These are phyloP conservation scores for Heliconius hortense DNA, from an alignment of 2,888 invertebrate genomes.

Conservation along the genomic window DNA sequence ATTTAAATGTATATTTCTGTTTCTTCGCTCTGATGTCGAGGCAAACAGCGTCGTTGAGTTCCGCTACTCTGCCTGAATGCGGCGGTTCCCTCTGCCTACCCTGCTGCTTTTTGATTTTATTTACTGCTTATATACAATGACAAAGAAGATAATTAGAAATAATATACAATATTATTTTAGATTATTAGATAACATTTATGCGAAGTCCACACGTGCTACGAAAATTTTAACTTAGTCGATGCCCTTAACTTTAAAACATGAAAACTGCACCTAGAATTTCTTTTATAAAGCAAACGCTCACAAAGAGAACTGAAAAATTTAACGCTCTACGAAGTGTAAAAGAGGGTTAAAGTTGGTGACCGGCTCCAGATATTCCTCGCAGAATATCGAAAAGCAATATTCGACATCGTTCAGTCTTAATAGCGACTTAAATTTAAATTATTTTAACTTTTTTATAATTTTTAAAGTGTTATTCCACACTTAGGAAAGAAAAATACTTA, in stretches of 20 bases:
- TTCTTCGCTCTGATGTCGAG: too few relatives aligned
- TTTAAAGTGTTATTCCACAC: too few relatives aligned
- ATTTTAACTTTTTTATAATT: not conserved
- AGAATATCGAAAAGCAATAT: constrained; percentile 15
- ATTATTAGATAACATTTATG: not conserved
- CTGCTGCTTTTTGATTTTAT: too few relatives aligned
- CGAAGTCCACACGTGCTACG: not conserved
- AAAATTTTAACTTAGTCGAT: not conserved
- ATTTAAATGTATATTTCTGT: too few relatives aligned
- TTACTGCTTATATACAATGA: not conserved
- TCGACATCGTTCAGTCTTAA: not conserved
- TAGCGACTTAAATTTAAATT: constrained; percentile 6
- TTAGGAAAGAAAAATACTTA: too few relatives aligned
- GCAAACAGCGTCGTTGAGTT: too few relatives aligned
- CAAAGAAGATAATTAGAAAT: not conserved
- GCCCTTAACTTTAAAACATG: not conserved
- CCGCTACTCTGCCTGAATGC: too few relatives aligned
- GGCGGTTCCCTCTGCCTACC: too few relatives aligned
- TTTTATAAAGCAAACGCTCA: constrained; percentile 19
- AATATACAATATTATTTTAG: not conserved
- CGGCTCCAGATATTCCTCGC: not conserved
- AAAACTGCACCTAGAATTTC: constrained; percentile 8
- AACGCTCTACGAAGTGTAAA: constrained; percentile 13
- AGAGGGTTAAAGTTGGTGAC: constrained; percentile 16
- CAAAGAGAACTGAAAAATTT: constrained; percentile 12